Evolutionary conservation across 2,888 invertebrate species (phyloP).

Genomic region (Orthosia incerta): DNA sequence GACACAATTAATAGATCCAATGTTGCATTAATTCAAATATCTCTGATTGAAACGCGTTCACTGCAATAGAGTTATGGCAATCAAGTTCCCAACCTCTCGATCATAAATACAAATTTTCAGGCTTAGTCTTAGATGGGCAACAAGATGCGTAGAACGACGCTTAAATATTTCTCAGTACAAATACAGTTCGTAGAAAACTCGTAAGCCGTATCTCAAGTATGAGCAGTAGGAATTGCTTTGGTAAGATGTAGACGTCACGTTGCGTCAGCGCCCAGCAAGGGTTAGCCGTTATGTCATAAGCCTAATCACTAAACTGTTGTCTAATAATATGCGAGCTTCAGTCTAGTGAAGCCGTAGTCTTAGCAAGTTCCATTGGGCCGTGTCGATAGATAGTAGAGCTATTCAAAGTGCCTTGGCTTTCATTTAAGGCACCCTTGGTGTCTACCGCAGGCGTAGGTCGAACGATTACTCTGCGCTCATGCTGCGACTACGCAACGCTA

Average conservation of each 20-base stretch:
- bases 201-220: conserved; percentile 13
- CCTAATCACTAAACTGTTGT: conserved; percentile 44
- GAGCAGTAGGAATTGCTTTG: not conserved
- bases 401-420: not conserved
- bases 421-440: not conserved
- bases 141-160: not conserved
- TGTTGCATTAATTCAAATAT: conserved; percentile 9
- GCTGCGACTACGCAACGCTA: not conserved
- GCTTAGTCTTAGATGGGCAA: not conserved
- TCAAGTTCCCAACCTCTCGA: not conserved
- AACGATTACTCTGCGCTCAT: not conserved
- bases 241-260: conserved; percentile 18
- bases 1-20: not conserved
- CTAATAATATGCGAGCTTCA: conserved; percentile 44
- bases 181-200: not conserved
- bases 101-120: not conserved
- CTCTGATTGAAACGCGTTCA: not conserved
- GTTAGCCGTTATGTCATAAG: conserved; percentile 40
- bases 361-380: conserved; percentile 26
- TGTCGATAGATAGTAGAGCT: conserved; percentile 2
- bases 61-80: not conserved
- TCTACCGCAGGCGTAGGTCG: too few species aligned
- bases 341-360: conserved; percentile 43
- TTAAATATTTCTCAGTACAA: not conserved
- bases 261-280: conserved; percentile 23